Base-by-base conservation (phyloP, 1,140 invertebrate genomes). In the Pemphigus obesinymphae region DNA sequence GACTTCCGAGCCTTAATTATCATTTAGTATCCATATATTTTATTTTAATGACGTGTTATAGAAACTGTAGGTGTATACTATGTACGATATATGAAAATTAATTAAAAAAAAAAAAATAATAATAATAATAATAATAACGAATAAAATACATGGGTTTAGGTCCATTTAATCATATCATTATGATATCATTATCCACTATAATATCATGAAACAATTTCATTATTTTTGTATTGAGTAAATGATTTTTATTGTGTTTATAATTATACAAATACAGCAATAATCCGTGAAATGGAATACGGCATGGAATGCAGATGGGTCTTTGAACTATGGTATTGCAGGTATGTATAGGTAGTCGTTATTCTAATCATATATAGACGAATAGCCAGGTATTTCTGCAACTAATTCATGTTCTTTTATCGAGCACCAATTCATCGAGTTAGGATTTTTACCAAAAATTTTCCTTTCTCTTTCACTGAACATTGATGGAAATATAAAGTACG, bases 331-430 rank as follows among this genome's bases (percentile, higher is more conserved):
- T n/a, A 43, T 29, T 23, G 37, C 40, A 23, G 68, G 43, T 45
- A n/a, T n/a, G n/a, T n/a, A n/a, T n/a, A 73, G 40, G 66, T 50
- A 48, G 70, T 31, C 70, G 70, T 73, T 73, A 73, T 50, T 73
- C 43, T 50, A 31, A 73, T 50, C 70, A 50, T n/a, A n/a, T n/a
- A n/a, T n/a, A n/a, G n/a, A 31, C 37, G 66, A 70, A 70, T 45
- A 29, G 23, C 15, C n/a, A n/a, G n/a, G n/a, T 26, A 45, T 45
- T 45, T 17, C 13, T 70, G 66, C 43, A 20, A 50, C 43, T 17
- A n/a, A 29, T 73, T 70, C 37, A 70, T 43, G 66, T 70, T 50
- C n/a, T 73, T 73, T 50, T 50, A 73, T 73, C 43, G 43, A 31
- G 70, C 50, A 50, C 43, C 68, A 48, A 73, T 50, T 73, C 43